Evolutionary conservation across 2,888 invertebrate genomes (phyloP), one percentile per base, ranked within the genome.

Genomic region (Meteorus cinctellus): DNA sequence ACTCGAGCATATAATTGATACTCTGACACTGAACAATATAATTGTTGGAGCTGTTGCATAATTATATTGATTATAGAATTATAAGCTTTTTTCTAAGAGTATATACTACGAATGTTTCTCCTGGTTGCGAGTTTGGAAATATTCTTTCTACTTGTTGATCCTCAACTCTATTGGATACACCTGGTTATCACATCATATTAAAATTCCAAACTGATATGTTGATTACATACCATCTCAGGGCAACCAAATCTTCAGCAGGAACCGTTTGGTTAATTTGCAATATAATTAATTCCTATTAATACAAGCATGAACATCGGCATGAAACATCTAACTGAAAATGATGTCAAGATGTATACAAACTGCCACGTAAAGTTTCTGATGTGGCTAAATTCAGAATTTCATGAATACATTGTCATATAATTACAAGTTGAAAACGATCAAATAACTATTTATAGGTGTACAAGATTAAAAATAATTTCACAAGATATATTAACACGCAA

Each of bases 131-230:
- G 12, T 12, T 12, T 41, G 51, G 79, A 78, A 80, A 80, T 81
- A 41, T 41, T 41, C 8, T 12, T 80, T 78, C 79, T 80, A 81
- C 81, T 80, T 81, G 80, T 81, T 81, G 81, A 81, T 81, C 78
- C 79, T 48, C 8, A 70, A 75, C 65, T 70, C 75, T 48, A 41
- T 27, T 51, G 8, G 48, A 29, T 51, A 31, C 19, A 55, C 19
- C 16, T 72, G 45, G 62, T 19, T 72, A 45, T 45, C 62, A 31
- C 24, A 36, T 27, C 24, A 63, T 36, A 65, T 41, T 12, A 8
- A 8, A 12, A 8, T 1, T 41, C 1, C 8, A 12, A 12, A 41
- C 12, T 8, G 12, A 41, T 12, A 19, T 62, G 36, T 31, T 63
- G 2, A 10, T 41, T 45, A 27, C 62, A 62, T 16, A 62, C 60